These are phyloP conservation scores for Coccyzus lansbergi DNA, from an alignment of 2,797 vertebrate genomes.

Conservation along the genomic window DNA sequence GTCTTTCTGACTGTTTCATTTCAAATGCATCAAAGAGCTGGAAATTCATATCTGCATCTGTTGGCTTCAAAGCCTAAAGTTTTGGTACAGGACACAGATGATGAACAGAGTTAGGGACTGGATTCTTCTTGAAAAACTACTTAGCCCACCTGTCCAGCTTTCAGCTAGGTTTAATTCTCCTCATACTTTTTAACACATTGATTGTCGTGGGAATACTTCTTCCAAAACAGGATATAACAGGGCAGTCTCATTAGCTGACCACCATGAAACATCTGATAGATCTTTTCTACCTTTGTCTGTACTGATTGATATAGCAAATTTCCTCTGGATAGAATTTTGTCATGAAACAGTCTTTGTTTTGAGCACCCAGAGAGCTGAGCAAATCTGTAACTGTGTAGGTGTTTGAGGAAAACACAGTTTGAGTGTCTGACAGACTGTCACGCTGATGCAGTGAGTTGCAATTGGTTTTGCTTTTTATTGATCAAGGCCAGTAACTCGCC, in stretches of 20 bases:
- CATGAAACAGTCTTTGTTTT: not conserved
- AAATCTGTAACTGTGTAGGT: conserved; percentile 15
- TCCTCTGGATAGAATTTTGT: not conserved
- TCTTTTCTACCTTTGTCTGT: not conserved
- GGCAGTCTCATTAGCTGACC: not conserved
- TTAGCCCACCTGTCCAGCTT: not conserved
- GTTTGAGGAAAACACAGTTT: conserved; percentile 3
- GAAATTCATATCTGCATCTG: not conserved
- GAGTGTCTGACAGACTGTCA: not conserved
- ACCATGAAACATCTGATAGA: not conserved
- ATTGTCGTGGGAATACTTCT: not conserved
- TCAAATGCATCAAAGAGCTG: conserved; percentile 12
- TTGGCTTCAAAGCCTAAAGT: conserved; percentile 9
- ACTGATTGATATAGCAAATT: not conserved
- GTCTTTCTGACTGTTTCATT: conserved; percentile 5
- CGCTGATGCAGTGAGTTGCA: not conserved
- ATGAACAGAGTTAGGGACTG: not conserved
- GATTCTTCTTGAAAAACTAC: not conserved
- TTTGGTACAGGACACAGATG: not conserved
- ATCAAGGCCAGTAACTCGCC: not conserved
- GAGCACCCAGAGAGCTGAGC: not conserved
- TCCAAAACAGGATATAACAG: not conserved
- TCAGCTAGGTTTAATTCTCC: not conserved
- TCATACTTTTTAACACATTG: not conserved
- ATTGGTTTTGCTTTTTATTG: not conserved